phyloP scores from a whole-genome alignment of 2,797 vertebrate genomes.

The Pangasius macronema region DNA sequence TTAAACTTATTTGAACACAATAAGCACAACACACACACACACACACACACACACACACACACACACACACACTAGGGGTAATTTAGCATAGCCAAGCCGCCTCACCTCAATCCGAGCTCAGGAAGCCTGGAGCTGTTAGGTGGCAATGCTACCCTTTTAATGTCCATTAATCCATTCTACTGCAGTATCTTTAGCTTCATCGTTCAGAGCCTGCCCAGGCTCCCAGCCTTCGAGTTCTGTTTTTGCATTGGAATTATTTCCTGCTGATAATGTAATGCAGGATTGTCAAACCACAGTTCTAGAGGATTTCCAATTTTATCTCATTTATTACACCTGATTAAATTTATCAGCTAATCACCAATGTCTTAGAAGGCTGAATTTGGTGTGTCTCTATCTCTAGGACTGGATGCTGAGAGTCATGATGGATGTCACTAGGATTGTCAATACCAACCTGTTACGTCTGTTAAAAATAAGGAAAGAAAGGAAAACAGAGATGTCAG shows the following conservation, averaged over 20 bases:
- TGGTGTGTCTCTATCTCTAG: neutral
- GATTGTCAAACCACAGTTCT: neutral
- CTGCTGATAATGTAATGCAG: neutral
- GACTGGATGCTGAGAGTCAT: neutral
- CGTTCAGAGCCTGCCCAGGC: neutral
- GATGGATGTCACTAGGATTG: neutral
- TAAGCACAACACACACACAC: neutral
- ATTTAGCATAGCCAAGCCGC: neutral
- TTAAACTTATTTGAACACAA: neutral
- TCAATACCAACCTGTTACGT: neutral
- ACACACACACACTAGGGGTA: neutral
- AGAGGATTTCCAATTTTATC: neutral
- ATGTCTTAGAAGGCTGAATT: neutral
- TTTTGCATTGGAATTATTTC: neutral
- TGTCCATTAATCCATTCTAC: neutral
- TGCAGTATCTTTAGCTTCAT: neutral
- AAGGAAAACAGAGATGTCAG: constrained; percentile 14
- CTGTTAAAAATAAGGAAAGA: neutral
- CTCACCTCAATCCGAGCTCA: neutral
- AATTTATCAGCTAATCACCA: neutral
- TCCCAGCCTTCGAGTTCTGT: neutral
- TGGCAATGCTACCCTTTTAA: neutral
- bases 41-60: neutral
- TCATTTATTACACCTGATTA: neutral
- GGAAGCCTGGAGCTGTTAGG: neutral